Evolutionary conservation across 1,140 invertebrate genomes (phyloP).

Genomic region (Drosophila tsacasi): DNA sequence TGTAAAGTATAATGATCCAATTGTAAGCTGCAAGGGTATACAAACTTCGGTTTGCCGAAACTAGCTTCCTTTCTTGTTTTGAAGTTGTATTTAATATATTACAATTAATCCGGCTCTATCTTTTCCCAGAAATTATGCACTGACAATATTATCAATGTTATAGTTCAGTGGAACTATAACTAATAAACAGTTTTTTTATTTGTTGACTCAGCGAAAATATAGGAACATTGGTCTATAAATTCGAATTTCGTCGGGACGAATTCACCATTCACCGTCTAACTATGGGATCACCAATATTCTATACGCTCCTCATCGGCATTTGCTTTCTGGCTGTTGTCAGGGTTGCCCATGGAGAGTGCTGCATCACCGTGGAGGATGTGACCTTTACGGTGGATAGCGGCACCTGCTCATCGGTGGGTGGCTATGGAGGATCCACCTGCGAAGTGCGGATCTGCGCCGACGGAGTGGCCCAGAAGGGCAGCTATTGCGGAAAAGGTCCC

Average conservation of each 20-base stretch:
- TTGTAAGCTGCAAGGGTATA: too few relatives aligned
- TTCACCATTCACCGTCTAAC: too few relatives aligned
- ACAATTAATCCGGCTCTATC: background rate
- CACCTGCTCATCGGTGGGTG: background rate
- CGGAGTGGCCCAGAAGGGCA: constrained; percentile 1
- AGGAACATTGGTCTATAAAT: background rate
- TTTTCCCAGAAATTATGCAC: background rate
- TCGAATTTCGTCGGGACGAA: too few relatives aligned
- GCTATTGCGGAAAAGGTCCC: background rate
- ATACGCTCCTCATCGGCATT: background rate
- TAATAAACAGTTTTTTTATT: background rate
- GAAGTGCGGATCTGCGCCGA: constrained; percentile 1
- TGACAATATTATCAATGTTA: background rate
- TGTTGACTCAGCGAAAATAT: background rate
- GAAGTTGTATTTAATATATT: background rate
- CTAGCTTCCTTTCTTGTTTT: too few relatives aligned
- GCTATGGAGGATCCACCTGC: background rate
- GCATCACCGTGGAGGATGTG: background rate
- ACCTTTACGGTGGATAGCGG: background rate
- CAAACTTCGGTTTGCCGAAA: too few relatives aligned
- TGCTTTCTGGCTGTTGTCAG: background rate
- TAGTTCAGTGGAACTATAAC: background rate
- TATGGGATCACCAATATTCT: background rate
- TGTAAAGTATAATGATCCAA: too few relatives aligned
- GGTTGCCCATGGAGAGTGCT: background rate